phyloP scores from a whole-genome alignment of 2,888 invertebrate genomes.

The Leptodirus hochenwartii region DNA sequence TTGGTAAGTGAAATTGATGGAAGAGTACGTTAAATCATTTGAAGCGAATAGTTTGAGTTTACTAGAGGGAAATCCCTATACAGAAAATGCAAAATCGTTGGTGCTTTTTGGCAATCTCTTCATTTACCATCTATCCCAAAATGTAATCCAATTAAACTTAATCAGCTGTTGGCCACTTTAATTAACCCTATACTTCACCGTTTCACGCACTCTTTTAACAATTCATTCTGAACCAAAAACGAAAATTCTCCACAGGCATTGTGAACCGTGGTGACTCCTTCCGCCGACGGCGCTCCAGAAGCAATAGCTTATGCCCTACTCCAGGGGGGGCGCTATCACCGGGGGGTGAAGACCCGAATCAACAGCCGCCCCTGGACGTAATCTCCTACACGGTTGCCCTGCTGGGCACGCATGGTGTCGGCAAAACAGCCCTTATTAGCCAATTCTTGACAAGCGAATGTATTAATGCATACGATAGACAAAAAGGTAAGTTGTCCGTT shows the following conservation, averaged over 20 bases:
- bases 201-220: slow-evolving; percentile 1
- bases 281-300: slow-evolving; percentile 63
- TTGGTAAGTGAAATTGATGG: too few species aligned
- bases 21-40: too few species aligned
- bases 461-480: slow-evolving; percentile 83
- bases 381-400: slow-evolving; percentile 49
- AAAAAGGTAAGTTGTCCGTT: slow-evolving; percentile 41
- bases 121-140: too few species aligned
- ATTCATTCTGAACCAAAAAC: not conserved
- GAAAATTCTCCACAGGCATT: too few species aligned
- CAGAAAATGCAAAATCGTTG: too few species aligned
- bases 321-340: slow-evolving; percentile 15
- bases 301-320: slow-evolving; percentile 58
- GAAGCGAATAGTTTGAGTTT: too few species aligned
- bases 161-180: too few species aligned
- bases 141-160: too few species aligned
- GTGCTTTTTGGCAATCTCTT: too few species aligned
- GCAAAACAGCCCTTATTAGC: slow-evolving; percentile 69
- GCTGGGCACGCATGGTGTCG: slow-evolving; percentile 63
- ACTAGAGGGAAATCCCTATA: too few species aligned
- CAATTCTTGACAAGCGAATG: slow-evolving; percentile 90
- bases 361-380: slow-evolving; percentile 25
- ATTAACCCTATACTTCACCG: too few species aligned
- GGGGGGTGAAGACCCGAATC: slow-evolving; percentile 30
- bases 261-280: slow-evolving; percentile 91